Percentiles rank a stretch among this genome's conserved stretches.
phyloP scores from a whole-genome alignment of 2,113 vertebrate species.

The Gracilinanus agilis region DNA sequence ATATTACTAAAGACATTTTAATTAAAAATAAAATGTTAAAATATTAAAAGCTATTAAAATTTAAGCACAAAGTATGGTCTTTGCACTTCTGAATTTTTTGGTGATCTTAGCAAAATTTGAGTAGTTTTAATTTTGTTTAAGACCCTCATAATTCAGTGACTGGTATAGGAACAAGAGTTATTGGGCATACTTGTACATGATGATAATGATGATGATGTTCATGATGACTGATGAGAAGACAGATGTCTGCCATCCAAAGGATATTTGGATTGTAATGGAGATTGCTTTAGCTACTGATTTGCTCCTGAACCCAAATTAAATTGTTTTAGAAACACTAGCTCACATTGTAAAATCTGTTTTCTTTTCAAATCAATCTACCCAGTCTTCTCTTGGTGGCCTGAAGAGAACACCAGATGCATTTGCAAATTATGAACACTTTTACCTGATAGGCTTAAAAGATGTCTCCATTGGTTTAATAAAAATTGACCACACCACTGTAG shows the following conservation, averaged over 20 bases:
- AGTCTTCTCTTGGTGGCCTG: conserved; percentile 44
- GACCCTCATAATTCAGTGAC: conserved; percentile 12
- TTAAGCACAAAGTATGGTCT: conserved; percentile 42
- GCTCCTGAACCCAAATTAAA: conserved; percentile 61
- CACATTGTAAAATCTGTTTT: conserved; percentile 56
- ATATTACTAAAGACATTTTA: not conserved
- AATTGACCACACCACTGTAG: not conserved
- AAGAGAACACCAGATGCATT: not conserved
- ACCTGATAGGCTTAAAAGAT: not conserved
- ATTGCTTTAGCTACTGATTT: conserved; percentile 51
- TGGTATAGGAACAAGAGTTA: conserved; percentile 54
- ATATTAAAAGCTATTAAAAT: conserved; percentile 15
- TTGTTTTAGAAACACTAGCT: conserved; percentile 2
- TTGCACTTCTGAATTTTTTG: conserved; percentile 36
- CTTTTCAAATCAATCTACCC: conserved; percentile 40
- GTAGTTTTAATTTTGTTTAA: conserved; percentile 48
- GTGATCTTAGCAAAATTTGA: not conserved
- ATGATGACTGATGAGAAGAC: conserved; percentile 47
- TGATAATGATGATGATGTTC: not conserved
- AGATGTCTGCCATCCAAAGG: conserved; percentile 48
- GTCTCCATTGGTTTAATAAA: not conserved
- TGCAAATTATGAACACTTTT: not conserved
- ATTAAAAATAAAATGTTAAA: not conserved
- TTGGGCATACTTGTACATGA: conserved; percentile 35
- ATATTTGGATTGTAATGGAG: conserved; percentile 55